Evolutionary conservation across 2,113 vertebrate species (phyloP), one percentile per base, ranked within the genome.

Genomic region (Sander vitreus): DNA sequence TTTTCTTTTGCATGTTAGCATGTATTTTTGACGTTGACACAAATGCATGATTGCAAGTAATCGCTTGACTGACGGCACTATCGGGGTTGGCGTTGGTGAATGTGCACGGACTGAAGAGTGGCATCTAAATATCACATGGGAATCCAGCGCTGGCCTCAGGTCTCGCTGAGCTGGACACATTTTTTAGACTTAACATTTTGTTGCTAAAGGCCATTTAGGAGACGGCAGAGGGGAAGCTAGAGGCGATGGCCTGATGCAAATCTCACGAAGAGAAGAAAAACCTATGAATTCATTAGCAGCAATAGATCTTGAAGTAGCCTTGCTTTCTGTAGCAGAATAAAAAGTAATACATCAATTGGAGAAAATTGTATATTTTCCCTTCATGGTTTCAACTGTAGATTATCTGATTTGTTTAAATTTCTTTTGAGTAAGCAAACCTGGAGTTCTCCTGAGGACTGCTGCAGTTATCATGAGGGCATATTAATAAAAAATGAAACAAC

Each of bases 381-480:
- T 86, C 66, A 75, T 83, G 23, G 55, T 82, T 87, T 74, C 53
- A 79, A 60, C 68, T 64, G 43, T 70, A 65, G 5, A 19, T 76
- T 68, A 15, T 81, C 36, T 15, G 30, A 70, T 80, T 67, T 66
- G 25, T 47, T 81, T 67, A 3, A 0, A 23, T 68, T 66, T 39
- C 72, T 60, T 76, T 43, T 33, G n/a, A 73, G 30, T 84, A 67
- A 93, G 89, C 90, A 84, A 90, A 93, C 76, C 80, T 69, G 72
- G 71, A 91, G 77, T 88, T 92, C 93, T 92, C 94, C 92, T 92
- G 92, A 94, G 92, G 88, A 88, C 84, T 90, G 90, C 90, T 94
- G 92, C 89, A 88, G 84, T 89, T 84, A 85, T 70, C 86, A 91
- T 93, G 91, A 80, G 51, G 88, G 81, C 86, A 77, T 78, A 88